Percentiles rank a stretch among this genome's conserved stretches.
Evolutionary conservation across 2,113 vertebrate species (phyloP).

Genomic region (Leucosticte australis): DNA sequence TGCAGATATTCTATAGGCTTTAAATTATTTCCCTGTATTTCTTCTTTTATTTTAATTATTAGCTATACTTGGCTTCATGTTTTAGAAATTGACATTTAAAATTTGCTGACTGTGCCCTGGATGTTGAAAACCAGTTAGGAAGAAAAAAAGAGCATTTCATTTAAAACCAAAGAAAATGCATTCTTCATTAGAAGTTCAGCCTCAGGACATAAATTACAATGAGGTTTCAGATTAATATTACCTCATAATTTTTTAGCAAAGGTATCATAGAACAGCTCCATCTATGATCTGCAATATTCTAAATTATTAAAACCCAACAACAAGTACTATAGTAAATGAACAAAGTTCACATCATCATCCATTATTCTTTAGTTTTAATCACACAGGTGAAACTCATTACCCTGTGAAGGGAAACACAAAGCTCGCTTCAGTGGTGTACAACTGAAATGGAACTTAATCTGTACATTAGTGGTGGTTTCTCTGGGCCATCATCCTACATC

Average conservation of each 20-base stretch:
- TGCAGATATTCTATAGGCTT: neutral
- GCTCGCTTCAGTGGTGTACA: neutral
- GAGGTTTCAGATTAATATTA: neutral
- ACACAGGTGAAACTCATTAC: conserved; percentile 15
- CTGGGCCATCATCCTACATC: neutral
- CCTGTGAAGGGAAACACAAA: conserved; percentile 29
- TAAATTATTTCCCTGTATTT: neutral
- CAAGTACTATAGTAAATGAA: neutral
- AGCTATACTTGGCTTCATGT: neutral
- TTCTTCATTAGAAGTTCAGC: neutral
- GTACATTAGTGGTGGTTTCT: neutral
- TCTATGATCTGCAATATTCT: neutral
- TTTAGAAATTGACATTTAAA: neutral
- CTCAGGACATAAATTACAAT: neutral
- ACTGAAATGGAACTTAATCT: conserved; percentile 1
- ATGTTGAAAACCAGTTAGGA: neutral
- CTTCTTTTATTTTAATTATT: neutral
- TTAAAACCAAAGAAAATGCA: neutral
- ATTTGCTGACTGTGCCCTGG: neutral
- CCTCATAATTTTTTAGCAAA: conserved; percentile 22
- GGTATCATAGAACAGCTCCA: neutral
- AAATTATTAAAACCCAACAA: conserved; percentile 53
- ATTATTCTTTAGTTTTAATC: conserved; percentile 57
- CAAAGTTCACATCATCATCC: conserved; percentile 13
- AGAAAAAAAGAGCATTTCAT: neutral